Percentiles rank a stretch among this genome's conserved stretches.
Evolutionary conservation across 2,797 vertebrate species (phyloP).

Genomic region (Amniataba percoides): DNA sequence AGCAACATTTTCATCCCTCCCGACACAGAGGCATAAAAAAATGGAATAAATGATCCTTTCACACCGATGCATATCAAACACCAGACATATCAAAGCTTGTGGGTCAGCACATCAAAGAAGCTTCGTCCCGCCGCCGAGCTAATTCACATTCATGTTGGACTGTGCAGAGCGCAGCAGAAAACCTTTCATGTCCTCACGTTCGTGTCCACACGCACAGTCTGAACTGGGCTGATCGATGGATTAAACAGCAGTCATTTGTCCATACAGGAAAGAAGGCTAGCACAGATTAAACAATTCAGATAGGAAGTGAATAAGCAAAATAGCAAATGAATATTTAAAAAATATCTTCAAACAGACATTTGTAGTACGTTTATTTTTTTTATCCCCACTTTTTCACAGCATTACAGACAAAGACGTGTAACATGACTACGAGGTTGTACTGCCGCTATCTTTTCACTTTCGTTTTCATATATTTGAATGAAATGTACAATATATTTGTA

Average conservation of each 20-base stretch:
- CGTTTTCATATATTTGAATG: not conserved
- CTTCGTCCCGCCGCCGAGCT: slow-evolving; percentile 23
- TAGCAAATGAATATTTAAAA: not conserved
- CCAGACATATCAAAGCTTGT: slow-evolving; percentile 66
- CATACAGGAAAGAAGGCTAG: slow-evolving; percentile 18
- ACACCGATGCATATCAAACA: slow-evolving; percentile 60
- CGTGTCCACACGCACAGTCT: slow-evolving; percentile 16
- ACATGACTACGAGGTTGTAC: too few species aligned
- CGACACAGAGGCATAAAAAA: slow-evolving; percentile 30
- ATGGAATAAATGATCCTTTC: slow-evolving; percentile 40
- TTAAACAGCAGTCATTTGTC: not conserved
- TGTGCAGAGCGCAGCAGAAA: slow-evolving; percentile 35
- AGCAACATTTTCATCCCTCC: slow-evolving; percentile 25
- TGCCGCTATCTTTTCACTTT: not conserved
- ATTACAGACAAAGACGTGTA: not conserved
- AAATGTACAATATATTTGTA: not conserved
- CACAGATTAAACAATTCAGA: not conserved
- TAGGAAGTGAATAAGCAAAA: not conserved
- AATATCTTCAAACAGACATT: not conserved
- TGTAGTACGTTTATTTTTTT: not conserved
- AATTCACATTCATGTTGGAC: slow-evolving; percentile 61
- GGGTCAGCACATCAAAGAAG: slow-evolving; percentile 68
- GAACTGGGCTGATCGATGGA: not conserved
- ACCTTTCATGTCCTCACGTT: slow-evolving; percentile 37
- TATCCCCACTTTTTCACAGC: not conserved